Evolutionary conservation across 2,888 invertebrate species (phyloP).

Genomic region (Luperina testacea): DNA sequence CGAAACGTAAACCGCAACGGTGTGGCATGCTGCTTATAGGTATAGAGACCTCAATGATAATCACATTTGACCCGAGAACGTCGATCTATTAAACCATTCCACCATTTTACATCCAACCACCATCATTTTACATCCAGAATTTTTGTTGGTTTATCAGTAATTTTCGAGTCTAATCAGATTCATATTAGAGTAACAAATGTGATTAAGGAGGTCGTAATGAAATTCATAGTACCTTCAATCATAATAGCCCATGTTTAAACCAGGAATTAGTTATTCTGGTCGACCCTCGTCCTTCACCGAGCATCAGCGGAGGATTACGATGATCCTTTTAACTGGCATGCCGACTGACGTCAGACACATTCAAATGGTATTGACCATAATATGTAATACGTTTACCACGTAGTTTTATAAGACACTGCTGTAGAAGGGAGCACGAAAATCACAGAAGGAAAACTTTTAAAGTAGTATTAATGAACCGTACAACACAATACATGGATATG

Average conservation of each 20-base stretch:
- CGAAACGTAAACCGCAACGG: constrained; percentile 1
- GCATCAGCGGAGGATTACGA: constrained; percentile 44
- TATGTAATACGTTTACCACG: constrained; percentile 11
- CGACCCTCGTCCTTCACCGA: constrained; percentile 46
- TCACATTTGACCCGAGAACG: background rate
- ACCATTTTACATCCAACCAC: background rate
- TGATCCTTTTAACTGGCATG: constrained; percentile 49
- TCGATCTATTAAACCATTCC: background rate
- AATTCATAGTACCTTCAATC: background rate
- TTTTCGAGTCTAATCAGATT: background rate
- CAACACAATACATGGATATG: background rate
- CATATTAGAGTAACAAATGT: background rate
- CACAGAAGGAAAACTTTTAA: background rate
- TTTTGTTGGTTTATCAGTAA: background rate
- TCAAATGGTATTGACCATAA: constrained; percentile 7
- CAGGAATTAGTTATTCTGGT: constrained; percentile 34
- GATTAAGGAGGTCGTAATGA: constrained; percentile 1
- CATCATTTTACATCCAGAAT: background rate
- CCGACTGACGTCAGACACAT: constrained; percentile 43
- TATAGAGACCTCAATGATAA: background rate
- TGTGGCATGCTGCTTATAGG: constrained; percentile 1
- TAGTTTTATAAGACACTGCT: background rate
- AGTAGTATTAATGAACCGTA: background rate
- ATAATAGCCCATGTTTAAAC: constrained; percentile 15
- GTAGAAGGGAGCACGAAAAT: constrained; percentile 1